Conservation (phyloP, 1,140 invertebrate species). For the Tetragonula clypearis region DNA sequence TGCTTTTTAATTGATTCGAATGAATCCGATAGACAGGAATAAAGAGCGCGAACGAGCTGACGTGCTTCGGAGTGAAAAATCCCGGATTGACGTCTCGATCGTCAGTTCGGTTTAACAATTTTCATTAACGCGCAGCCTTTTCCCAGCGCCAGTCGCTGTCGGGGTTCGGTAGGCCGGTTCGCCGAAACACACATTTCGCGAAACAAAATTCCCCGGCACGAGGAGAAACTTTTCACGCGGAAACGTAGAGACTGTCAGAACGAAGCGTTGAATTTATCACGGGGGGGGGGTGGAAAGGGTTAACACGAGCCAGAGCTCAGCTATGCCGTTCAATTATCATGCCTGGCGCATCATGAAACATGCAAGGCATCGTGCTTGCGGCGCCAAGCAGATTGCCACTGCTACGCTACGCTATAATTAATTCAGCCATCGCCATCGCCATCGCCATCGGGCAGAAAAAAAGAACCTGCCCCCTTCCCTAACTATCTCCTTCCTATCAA, state of each 20-base stretch:
- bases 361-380: background rate
- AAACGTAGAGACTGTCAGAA: background rate
- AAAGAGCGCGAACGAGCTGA: too few relatives aligned
- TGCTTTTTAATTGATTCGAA: too few relatives aligned
- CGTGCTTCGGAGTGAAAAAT: too few relatives aligned
- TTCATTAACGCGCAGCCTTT: too few relatives aligned
- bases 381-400: background rate
- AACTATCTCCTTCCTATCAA: background rate
- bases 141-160: too few relatives aligned
- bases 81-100: too few relatives aligned
- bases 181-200: background rate
- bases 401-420: background rate
- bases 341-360: conserved; percentile 19
- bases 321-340: conserved; percentile 27
- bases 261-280: background rate
- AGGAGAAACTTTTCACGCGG: background rate
- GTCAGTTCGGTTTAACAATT: too few relatives aligned
- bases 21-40: too few relatives aligned
- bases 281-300: background rate
- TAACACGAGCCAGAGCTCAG: background rate
- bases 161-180: background rate
- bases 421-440: background rate
- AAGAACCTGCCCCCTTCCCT: background rate
- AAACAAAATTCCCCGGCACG: background rate
- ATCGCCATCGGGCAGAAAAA: background rate